phyloP scores from a whole-genome alignment of 2,797 vertebrate genomes.

The Antrozous pallidus region DNA sequence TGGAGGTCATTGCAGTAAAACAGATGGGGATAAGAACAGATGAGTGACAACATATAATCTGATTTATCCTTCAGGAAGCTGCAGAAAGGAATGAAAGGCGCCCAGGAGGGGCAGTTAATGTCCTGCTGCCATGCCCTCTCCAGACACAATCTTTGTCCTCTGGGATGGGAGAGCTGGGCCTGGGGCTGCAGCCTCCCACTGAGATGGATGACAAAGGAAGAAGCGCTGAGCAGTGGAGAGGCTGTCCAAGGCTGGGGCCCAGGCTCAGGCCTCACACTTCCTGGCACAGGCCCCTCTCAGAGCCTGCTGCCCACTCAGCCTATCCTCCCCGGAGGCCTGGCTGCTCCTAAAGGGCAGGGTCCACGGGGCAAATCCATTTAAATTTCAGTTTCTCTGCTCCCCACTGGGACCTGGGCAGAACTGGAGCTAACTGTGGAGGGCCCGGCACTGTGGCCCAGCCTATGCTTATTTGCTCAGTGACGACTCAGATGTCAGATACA shows the following conservation, averaged over 20 bases:
- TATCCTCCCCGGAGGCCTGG: not conserved
- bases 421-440: not conserved
- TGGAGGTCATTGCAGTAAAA: not conserved
- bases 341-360: not conserved
- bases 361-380: not conserved
- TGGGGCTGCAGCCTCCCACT: not conserved
- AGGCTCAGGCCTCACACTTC: not conserved
- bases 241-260: not conserved
- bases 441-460: not conserved
- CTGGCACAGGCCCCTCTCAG: rapidly evolving
- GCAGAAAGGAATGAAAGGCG: not conserved
- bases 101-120: rapidly evolving
- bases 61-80: not conserved
- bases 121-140: not conserved
- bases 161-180: not conserved
- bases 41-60: rapidly evolving
- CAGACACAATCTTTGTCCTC: not conserved
- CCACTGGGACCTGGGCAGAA: not conserved
- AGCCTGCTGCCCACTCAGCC: not conserved
- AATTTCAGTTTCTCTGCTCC: not conserved
- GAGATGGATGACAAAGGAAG: not conserved
- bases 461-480: not conserved
- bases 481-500: not conserved
- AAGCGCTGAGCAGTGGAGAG: not conserved
- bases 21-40: not conserved